Evolutionary conservation across 1,140 invertebrate species (phyloP), one percentile per base, ranked within the genome.

Genomic region (Lineus longissimus): DNA sequence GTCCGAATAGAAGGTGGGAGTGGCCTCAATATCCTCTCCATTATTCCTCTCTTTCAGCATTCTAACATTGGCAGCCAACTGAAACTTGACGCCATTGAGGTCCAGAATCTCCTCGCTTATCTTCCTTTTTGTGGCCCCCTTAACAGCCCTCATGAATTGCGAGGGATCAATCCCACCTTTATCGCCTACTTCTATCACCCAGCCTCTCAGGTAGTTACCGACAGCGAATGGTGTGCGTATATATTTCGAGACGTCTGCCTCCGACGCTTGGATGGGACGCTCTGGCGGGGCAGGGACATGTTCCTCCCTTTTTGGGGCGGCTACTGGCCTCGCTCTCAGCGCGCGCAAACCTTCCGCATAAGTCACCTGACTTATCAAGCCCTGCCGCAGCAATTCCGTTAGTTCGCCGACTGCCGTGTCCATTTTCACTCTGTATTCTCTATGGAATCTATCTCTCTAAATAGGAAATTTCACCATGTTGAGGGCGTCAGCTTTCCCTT

Each of bases 31-130:
- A 27, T 65, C 22, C 15, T 1, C 57, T 7, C 59, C 59, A 30
- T 62, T 55, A 9, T 47, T 9, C 9, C 29, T 57, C 33, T 61
- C 51, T 30, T 68, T 68, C 29, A 15, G 4, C 6, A 65, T 19
- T 29, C 51, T 22, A n/a, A 65, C 59, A 29, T 59, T 61, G 1
- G 54, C 40, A 30, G 54, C 59, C n/a, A 64, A 36, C 41, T 60
- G 31, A 31, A 67, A 64, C 58, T 64, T 67, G 0, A 67, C 51
- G 2, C 59, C 55, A 22, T 59, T 58, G 15, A 62, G 41, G 43
- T 11, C 66, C 22, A 23, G 0, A 1, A 61, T 51, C 29, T 65
- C 63, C 27, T 68, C 63, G 54, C 13, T 33, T 15, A 65, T 36
- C 54, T 68, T 67, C 29, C 59, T 2, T 7, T 22, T 22, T 33